Evolutionary conservation across 92 coral and sea anemone species (phyloP).

Genomic region (Palythoa heliodiscus): DNA sequence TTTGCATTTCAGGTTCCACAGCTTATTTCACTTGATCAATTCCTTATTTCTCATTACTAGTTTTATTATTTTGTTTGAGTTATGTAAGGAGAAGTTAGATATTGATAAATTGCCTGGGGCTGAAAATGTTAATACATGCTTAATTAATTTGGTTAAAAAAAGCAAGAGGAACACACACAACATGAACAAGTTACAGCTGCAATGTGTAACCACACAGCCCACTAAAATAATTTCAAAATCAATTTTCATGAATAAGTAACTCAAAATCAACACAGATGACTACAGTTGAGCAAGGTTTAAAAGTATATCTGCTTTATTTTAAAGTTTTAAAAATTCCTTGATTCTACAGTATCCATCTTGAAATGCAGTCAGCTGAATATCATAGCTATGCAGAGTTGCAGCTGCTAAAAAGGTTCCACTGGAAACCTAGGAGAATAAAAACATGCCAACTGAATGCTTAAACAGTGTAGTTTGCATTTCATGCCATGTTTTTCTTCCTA

Average conservation of each 20-base stretch:
- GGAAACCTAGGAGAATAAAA: slow-evolving; percentile 21
- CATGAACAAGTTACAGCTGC: slow-evolving; percentile 16
- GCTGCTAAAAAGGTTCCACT: slow-evolving; percentile 19
- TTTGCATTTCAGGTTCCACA: no score
- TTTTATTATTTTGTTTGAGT: no score
- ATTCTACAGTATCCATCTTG: slow-evolving; percentile 19
- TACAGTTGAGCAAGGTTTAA: slow-evolving; percentile 15
- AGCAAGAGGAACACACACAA: background rate
- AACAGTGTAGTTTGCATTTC: slow-evolving; percentile 29
- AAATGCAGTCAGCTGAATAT: slow-evolving; percentile 11
- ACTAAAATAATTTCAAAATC: slow-evolving; percentile 5
- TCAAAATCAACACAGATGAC: no score
- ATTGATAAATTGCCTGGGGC: no score
- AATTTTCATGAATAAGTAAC: slow-evolving; percentile 23
- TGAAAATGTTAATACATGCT: no score
- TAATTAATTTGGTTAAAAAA: slow-evolving; percentile 23
- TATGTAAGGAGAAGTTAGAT: no score
- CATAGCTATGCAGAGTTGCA: no score
- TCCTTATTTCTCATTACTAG: no score
- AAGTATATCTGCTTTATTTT: slow-evolving; percentile 26
- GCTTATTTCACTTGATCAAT: no score
- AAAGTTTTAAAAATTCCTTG: slow-evolving; percentile 11
- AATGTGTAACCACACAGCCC: slow-evolving; percentile 1
- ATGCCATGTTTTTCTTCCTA: no score
- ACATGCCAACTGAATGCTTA: slow-evolving; percentile 21